A percentile compares a stretch with the other conserved stretches of the same genome.
phyloP scores from a whole-genome alignment of 2,888 invertebrate species.

The Helleia helle region DNA sequence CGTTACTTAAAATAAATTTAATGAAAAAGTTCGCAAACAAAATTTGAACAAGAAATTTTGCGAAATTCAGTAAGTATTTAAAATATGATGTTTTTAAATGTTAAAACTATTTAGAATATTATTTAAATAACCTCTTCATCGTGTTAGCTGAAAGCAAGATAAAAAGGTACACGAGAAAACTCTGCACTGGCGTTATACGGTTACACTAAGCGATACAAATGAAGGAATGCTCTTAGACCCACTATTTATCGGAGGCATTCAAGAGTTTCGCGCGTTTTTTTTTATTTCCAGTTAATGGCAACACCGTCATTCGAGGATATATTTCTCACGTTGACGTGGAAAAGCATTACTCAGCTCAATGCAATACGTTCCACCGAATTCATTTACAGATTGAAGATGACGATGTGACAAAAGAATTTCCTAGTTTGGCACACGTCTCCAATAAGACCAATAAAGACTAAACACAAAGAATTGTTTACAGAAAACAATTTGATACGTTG shows the following conservation, averaged over 20 bases:
- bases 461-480: conserved; percentile 49
- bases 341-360: background rate
- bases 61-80: background rate
- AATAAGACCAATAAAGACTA: conserved; percentile 58
- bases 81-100: conserved; percentile 2
- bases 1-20: too few relatives aligned
- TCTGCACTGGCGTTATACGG: conserved; percentile 4
- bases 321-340: background rate
- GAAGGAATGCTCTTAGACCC: conserved; percentile 30
- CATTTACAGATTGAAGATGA: conserved; percentile 6
- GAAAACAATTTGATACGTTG: conserved; percentile 50
- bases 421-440: conserved; percentile 43
- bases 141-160: conserved; percentile 12
- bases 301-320: conserved; percentile 13
- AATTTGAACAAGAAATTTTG: background rate
- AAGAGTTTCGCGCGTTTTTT: conserved; percentile 22
- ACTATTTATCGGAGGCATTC: conserved; percentile 28
- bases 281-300: conserved; percentile 25
- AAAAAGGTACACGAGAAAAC: conserved; percentile 12
- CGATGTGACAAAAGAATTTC: conserved; percentile 18
- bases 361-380: conserved; percentile 1
- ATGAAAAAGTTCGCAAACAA: conserved; percentile 35
- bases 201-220: conserved; percentile 29
- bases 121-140: conserved; percentile 12
- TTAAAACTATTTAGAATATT: conserved; percentile 6